A percentile compares a stretch with the other conserved stretches of the same genome.
Conservation (phyloP, 2,888 invertebrate species). For the Parnassius smintheus region DNA sequence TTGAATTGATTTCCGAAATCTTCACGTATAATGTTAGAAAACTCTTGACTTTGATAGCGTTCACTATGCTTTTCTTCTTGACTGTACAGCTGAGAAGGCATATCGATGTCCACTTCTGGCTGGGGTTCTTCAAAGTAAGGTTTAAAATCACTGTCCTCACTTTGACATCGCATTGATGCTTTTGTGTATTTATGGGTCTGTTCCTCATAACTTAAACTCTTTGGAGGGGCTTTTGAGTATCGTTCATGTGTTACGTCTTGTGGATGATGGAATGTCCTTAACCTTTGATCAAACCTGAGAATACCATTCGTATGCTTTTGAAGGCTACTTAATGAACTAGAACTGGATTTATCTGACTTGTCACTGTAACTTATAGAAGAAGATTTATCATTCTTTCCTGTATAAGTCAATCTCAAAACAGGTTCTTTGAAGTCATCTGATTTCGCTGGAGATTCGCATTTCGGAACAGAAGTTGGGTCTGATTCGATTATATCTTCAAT, state of each 20-base stretch:
- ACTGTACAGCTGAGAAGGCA: constrained; percentile 80
- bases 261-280: constrained; percentile 53
- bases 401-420: constrained; percentile 58
- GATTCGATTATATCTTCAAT: constrained; percentile 47
- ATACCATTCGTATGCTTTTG: constrained; percentile 71
- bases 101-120: constrained; percentile 79
- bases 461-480: constrained; percentile 41
- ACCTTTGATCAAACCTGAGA: constrained; percentile 62
- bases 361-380: constrained; percentile 78
- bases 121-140: constrained; percentile 69
- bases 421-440: constrained; percentile 53
- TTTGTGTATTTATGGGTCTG: constrained; percentile 69
- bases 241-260: constrained; percentile 58
- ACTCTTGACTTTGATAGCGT: constrained; percentile 84
- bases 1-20: constrained; percentile 63
- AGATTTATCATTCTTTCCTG: constrained; percentile 66
- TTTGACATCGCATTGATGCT: constrained; percentile 80
- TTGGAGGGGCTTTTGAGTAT: constrained; percentile 65
- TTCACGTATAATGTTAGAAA: constrained; percentile 74
- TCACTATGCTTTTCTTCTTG: constrained; percentile 83
- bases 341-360: constrained; percentile 77
- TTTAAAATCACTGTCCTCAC: constrained; percentile 79
- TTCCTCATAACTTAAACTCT: constrained; percentile 77
- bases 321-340: constrained; percentile 73
- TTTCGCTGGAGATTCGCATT: constrained; percentile 45